phyloP scores from a whole-genome alignment of 2,113 vertebrate genomes.

The Callipepla squamata region DNA sequence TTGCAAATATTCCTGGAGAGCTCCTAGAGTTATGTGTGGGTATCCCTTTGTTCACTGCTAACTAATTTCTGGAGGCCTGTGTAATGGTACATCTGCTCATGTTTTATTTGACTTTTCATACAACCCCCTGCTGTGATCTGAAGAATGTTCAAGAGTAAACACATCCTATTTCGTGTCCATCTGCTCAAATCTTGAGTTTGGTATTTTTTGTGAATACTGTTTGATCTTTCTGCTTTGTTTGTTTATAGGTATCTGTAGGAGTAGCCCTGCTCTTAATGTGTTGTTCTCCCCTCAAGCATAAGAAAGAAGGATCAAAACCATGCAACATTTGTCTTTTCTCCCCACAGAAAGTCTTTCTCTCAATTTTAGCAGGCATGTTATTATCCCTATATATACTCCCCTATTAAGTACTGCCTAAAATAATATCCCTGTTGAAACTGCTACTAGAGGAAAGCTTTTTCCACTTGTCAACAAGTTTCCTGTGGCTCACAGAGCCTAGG shows the following conservation, averaged over 20 bases:
- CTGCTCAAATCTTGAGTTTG: background rate
- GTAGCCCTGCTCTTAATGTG: background rate
- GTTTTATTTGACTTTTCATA: conserved; percentile 4
- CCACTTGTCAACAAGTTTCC: background rate
- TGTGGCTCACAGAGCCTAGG: background rate
- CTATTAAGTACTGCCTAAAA: background rate
- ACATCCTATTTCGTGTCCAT: background rate
- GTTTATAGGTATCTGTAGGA: background rate
- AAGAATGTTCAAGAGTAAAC: conserved; percentile 12
- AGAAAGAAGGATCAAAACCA: background rate
- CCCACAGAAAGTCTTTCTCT: background rate
- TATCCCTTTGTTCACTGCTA: conserved; percentile 9
- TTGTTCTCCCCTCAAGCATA: background rate
- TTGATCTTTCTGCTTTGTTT: conserved; percentile 5
- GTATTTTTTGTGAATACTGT: background rate
- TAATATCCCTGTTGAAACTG: background rate
- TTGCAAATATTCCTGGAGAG: conserved; percentile 12
- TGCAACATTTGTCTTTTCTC: background rate
- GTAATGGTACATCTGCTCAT: background rate
- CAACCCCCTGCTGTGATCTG: conserved; percentile 7
- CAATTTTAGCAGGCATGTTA: background rate
- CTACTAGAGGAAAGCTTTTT: background rate
- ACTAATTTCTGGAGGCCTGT: background rate
- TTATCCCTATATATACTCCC: background rate
- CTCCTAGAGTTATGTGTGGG: background rate